Evolutionary conservation across 1,140 invertebrate species (phyloP).

Genomic region (Agraylea sexmaculata): DNA sequence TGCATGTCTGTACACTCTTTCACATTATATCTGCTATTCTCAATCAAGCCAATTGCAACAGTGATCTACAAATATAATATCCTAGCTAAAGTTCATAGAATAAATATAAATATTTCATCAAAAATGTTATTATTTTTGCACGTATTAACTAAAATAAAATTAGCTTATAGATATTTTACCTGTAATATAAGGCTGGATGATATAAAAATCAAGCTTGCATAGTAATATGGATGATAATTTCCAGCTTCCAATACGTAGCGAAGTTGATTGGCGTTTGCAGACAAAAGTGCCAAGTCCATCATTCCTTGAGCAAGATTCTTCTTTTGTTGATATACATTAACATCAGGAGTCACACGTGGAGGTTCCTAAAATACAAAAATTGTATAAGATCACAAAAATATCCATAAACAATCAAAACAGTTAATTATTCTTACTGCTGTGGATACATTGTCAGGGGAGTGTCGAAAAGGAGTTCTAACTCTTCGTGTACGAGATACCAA

Average conservation of each 20-base stretch:
- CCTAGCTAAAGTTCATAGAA: too few species aligned
- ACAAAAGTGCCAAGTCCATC: constrained; percentile 75
- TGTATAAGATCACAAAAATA: too few species aligned
- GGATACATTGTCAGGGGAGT: too few species aligned
- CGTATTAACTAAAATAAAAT: constrained; percentile 11
- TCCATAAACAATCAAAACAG: too few species aligned
- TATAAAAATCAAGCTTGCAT: constrained; percentile 64
- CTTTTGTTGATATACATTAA: constrained; percentile 83
- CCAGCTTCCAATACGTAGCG: constrained; percentile 69
- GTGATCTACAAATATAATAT: constrained; percentile 51
- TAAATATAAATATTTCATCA: too few species aligned
- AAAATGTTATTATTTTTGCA: too few species aligned
- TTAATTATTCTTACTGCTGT: too few species aligned
- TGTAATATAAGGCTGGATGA: constrained; percentile 65
- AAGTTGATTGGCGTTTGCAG: constrained; percentile 78
- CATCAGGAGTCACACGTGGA: constrained; percentile 50
- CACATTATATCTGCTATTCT: constrained; percentile 59
- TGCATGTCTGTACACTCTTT: constrained; percentile 48
- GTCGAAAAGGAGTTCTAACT: too few species aligned
- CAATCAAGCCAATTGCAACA: constrained; percentile 59
- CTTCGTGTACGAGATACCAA: too few species aligned
- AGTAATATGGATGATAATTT: constrained; percentile 58
- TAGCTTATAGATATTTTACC: constrained; percentile 36
- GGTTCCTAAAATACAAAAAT: constrained; percentile 21
- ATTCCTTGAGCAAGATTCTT: constrained; percentile 85